Evolutionary conservation across 2,113 vertebrate genomes (phyloP).

Genomic region (Leptosomus discolor): DNA sequence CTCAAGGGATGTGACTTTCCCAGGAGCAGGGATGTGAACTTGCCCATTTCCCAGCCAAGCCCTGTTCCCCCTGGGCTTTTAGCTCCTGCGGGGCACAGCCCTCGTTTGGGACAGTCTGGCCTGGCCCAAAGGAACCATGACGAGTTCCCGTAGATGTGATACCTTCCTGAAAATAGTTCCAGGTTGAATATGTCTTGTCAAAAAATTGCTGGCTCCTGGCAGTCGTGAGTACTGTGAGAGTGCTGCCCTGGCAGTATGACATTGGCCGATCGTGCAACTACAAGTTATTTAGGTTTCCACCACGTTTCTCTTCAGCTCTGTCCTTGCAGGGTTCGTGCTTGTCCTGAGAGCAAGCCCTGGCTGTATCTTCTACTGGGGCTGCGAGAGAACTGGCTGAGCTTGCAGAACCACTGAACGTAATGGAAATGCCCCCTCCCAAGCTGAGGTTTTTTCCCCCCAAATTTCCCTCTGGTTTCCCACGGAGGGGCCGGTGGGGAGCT

Average conservation of each 20-base stretch:
- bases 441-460: background rate
- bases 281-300: accelerated
- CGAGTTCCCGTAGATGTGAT: background rate
- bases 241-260: accelerated
- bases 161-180: background rate
- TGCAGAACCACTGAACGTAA: accelerated
- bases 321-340: accelerated
- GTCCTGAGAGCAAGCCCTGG: background rate
- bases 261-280: accelerated
- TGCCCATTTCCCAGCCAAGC: background rate
- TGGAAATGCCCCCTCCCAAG: accelerated
- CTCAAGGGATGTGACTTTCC: background rate
- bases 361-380: background rate
- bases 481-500: background rate
- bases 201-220: background rate
- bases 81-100: accelerated
- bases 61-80: background rate
- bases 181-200: background rate
- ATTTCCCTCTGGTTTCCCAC: accelerated
- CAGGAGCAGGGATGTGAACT: background rate
- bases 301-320: accelerated
- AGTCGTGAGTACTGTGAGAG: accelerated
- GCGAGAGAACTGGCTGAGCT: accelerated
- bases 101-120: background rate
- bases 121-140: background rate